These are phyloP conservation scores for Drosophila paramelanica DNA, from an alignment of 2,888 invertebrate genomes.

Conservation along the genomic window DNA sequence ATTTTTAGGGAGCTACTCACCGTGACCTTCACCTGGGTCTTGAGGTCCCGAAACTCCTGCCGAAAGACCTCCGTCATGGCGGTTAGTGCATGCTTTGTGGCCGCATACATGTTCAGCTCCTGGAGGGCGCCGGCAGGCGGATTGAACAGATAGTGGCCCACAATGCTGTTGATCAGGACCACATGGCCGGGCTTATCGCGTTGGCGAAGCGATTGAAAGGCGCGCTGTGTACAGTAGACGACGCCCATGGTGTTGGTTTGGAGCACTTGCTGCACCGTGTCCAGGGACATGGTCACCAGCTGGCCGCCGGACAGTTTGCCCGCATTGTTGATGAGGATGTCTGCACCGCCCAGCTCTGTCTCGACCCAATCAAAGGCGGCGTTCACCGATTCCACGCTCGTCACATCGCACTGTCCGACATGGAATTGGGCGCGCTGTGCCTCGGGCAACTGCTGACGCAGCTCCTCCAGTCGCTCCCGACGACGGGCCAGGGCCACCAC, in stretches of 20 bases:
- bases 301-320: slow-evolving; percentile 82
- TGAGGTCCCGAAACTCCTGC: slow-evolving; percentile 79
- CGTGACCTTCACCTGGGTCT: slow-evolving; percentile 77
- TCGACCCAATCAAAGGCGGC: slow-evolving; percentile 86
- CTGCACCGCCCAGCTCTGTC: slow-evolving; percentile 85
- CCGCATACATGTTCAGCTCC: slow-evolving; percentile 80
- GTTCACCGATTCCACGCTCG: slow-evolving; percentile 86
- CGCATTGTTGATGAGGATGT: slow-evolving; percentile 87
- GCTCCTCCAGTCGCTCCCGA: slow-evolving; percentile 75
- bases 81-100: slow-evolving; percentile 81
- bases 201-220: slow-evolving; percentile 85
- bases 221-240: slow-evolving; percentile 85
- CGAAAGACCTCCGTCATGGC: slow-evolving; percentile 81
- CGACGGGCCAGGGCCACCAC: slow-evolving; percentile 86
- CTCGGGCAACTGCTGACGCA: slow-evolving; percentile 47
- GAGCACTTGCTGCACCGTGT: slow-evolving; percentile 77
- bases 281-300: slow-evolving; percentile 60
- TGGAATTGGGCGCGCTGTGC: slow-evolving; percentile 48
- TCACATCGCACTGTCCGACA: slow-evolving; percentile 84
- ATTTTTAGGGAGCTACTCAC: slow-evolving; percentile 55
- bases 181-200: slow-evolving; percentile 84
- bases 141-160: slow-evolving; percentile 78
- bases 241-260: slow-evolving; percentile 85
- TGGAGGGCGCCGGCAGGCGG: slow-evolving; percentile 70
- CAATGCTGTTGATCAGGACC: slow-evolving; percentile 85